Base-by-base conservation (phyloP, 1,140 invertebrate genomes). In the Holotrichia oblita region DNA sequence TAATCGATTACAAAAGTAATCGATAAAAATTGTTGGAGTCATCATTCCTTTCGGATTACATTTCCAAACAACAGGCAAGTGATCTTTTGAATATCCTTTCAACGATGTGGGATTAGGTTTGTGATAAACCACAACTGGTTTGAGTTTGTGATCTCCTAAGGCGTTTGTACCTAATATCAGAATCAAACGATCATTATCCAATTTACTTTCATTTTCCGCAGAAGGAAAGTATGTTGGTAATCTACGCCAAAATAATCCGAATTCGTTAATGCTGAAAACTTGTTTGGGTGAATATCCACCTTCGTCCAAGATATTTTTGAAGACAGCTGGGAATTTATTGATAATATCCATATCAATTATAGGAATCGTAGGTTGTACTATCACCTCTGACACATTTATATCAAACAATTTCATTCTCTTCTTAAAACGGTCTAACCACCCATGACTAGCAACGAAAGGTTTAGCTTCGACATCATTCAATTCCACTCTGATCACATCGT, bases 51-150 rank as follows among this genome's bases (percentile, higher is more conserved):
- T 87, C 12, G 80, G 81, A 80, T 87, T 87, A 34, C 82, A 81
- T 76, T 82, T 82, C 83, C 84, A 88, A 76, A 83, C 81, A 42
- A 88, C 87, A 17, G 85, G 86, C 27, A 88, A 82, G 41, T 82
- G 64, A 81, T 79, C 77, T 80, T 86, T 85, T 78, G 82, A 78
- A 82, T 80, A 76, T 83, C 82, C 83, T 88, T 88, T 69, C 24
- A 89, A 81, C 8, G 85, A 81, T 79, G 84, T 81, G 76, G 86
- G 87, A 82, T 86, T 87, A 82, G 85, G 78, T 64, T 83, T 85
- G 77, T 83, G 81, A 83, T 89, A 86, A 61, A 89, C 83, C 22
- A 89, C 77, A 64, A 89, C 78, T 44, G 86, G 87, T 83, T 89
- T 89, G 17, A 88, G 77, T 64, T 86, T 85, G 24, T 79, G 84